Evolutionary conservation across 1,140 invertebrate genomes (phyloP).

Genomic region (Chymomyza costata): DNA sequence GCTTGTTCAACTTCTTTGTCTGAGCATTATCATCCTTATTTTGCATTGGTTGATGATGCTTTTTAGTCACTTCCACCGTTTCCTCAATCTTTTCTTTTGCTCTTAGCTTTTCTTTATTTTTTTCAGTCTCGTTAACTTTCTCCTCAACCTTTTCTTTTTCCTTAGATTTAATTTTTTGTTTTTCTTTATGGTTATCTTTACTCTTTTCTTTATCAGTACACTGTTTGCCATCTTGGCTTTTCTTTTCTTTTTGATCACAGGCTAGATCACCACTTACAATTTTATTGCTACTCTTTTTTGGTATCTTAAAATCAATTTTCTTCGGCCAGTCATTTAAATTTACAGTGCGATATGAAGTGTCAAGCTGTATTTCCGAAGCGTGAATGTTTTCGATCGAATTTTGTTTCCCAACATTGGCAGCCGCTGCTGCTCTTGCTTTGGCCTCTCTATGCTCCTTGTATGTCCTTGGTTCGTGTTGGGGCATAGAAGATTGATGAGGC

Average conservation of each 20-base stretch:
- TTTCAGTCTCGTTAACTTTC: neutral
- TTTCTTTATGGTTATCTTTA: too few species aligned
- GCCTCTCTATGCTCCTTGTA: slow-evolving; percentile 51
- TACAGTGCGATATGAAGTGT: slow-evolving; percentile 43
- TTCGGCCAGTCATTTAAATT: slow-evolving; percentile 1
- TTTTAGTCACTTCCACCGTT: neutral
- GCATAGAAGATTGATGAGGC: neutral
- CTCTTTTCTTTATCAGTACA: neutral
- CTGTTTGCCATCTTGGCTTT: too few species aligned
- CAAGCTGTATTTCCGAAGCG: slow-evolving; percentile 18
- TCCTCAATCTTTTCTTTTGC: neutral
- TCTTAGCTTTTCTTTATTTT: slow-evolving; percentile 2
- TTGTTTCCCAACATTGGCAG: neutral
- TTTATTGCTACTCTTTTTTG: slow-evolving; percentile 36
- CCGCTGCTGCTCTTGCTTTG: slow-evolving; percentile 38
- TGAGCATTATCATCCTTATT: neutral
- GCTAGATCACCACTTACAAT: too few species aligned
- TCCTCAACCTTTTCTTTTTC: slow-evolving; percentile 2
- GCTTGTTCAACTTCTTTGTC: neutral
- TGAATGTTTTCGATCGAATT: neutral
- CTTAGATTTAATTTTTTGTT: too few species aligned
- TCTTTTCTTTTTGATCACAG: too few species aligned
- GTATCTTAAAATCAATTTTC: slow-evolving; percentile 47
- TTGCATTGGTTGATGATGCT: neutral
- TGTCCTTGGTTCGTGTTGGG: slow-evolving; percentile 22